Base-by-base conservation (phyloP, 2,888 invertebrate species). In the Aquatica leii region DNA sequence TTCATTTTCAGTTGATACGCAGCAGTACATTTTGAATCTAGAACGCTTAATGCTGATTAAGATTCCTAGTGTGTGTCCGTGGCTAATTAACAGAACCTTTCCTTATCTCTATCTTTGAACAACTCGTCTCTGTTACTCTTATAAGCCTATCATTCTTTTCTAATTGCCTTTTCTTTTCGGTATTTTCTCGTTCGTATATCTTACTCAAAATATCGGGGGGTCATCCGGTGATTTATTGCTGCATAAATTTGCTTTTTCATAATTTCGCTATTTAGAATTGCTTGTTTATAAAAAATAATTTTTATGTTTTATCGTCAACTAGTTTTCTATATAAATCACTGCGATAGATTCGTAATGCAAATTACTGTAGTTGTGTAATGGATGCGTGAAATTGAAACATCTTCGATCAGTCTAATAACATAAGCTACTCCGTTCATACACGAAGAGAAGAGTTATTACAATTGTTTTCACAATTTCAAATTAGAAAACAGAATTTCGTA, bases 21-120 rank as follows among this genome's bases (percentile, higher is more conserved):
- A 6, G 24, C 12, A 21, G 50, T 63, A 60, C 2, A 63, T 63
- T 63, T 57, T 51, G 49, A 54, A 57, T 60, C 50, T 57, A 61
- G 51, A 57, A 53, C 51, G 49, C 60, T 59, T 65, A 67, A 67
- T 64, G 59, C 69, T 69, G 65, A 69, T 69, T 69, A 67, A 67
- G 67, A 67, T 69, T 69, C 69, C 67, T 65, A 56, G 65, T 65
- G 63, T 69, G 67, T 69, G 67, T 67, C 69, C 68, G 62, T 64
- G 66, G 68, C 65, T 69, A 69, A 69, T 69, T 69, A 69, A 65
- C 64, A 65, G 59, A 43, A 59, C 56, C 61, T 46, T 52, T 21
- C 18, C 1, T 31, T 40, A 17, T 64, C 64, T 60, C 52, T 17
- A 18, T 57, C 48, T 43, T n/a, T 15, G 18, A 40, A 3, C 9